Conservation (phyloP, 2,888 invertebrate species). For the Trichopria drosophilae region DNA sequence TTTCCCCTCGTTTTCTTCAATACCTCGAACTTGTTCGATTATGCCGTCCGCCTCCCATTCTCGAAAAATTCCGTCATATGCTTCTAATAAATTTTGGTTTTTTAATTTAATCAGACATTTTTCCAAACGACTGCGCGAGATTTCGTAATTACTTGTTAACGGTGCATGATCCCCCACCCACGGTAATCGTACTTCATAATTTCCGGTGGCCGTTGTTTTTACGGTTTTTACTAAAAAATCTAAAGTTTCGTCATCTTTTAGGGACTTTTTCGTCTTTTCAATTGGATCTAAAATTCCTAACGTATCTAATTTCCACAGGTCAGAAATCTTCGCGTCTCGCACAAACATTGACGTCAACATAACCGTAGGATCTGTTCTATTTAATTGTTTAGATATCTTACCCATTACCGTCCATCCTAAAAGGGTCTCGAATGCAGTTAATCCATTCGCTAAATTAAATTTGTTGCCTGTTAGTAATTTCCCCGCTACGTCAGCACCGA, state of each 20-base stretch:
- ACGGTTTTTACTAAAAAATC: conserved; percentile 40
- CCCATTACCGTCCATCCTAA: conserved; percentile 18
- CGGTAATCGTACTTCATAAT: conserved; percentile 47
- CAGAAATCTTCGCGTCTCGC: conserved; percentile 27
- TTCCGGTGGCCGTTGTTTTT: conserved; percentile 21
- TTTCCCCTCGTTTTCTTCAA: too few relatives aligned
- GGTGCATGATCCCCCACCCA: conserved; percentile 45
- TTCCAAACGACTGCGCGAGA: conserved; percentile 39
- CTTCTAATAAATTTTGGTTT: conserved; percentile 27
- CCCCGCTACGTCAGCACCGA: conserved; percentile 37
- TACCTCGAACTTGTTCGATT: conserved; percentile 32
- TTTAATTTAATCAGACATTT: conserved; percentile 34
- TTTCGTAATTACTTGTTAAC: conserved; percentile 36
- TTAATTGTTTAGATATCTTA: too few relatives aligned
- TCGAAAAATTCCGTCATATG: conserved; percentile 34
- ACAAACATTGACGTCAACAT: conserved; percentile 16
- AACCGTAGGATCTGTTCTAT: conserved; percentile 10
- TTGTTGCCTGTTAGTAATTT: conserved; percentile 35
- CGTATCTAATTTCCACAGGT: conserved; percentile 42
- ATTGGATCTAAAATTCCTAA: conserved; percentile 41
- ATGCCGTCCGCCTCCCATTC: conserved; percentile 37
- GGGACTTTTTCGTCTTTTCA: conserved; percentile 24
- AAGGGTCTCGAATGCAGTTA: too few relatives aligned
- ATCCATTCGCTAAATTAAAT: conserved; percentile 9
- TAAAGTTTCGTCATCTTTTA: conserved; percentile 23